phyloP scores from a whole-genome alignment of 2,888 invertebrate genomes.

The Sarcophaga caerulescens region DNA sequence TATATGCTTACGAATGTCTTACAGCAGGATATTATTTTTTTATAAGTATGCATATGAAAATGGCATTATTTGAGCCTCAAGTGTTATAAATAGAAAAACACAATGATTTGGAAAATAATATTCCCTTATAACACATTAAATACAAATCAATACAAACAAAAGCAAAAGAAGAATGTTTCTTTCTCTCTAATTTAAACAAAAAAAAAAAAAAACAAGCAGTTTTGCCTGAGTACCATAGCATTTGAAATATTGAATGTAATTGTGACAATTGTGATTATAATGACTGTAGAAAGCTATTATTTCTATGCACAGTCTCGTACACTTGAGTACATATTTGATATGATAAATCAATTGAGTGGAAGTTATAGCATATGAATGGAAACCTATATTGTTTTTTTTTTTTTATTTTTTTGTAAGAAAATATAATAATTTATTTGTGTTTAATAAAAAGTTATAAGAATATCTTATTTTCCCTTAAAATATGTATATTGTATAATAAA shows the following conservation, averaged over 20 bases:
- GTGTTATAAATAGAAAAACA: conserved; percentile 60
- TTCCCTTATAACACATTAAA: conserved; percentile 64
- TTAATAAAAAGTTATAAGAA: neutral
- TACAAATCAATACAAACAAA: conserved; percentile 38
- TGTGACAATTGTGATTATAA: conserved; percentile 67
- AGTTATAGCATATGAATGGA: conserved; percentile 19
- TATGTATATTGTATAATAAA: neutral
- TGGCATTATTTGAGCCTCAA: conserved; percentile 18
- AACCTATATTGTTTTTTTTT: neutral
- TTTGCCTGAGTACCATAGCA: too few species aligned
- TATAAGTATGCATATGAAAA: neutral
- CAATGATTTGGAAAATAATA: conserved; percentile 67
- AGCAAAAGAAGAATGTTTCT: conserved; percentile 31
- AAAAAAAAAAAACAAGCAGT: too few species aligned
- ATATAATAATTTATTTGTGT: neutral
- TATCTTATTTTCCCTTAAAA: neutral
- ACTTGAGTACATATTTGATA: conserved; percentile 58
- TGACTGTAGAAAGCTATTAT: conserved; percentile 35
- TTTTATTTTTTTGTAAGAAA: neutral
- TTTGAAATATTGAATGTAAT: conserved; percentile 43
- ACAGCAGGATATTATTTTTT: neutral
- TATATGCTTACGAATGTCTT: neutral
- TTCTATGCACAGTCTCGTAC: conserved; percentile 12
- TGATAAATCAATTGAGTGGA: conserved; percentile 60
- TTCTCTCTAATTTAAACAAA: neutral